Base-by-base conservation (phyloP, 2,797 vertebrate species). In the Oreochromis mossambicus region DNA sequence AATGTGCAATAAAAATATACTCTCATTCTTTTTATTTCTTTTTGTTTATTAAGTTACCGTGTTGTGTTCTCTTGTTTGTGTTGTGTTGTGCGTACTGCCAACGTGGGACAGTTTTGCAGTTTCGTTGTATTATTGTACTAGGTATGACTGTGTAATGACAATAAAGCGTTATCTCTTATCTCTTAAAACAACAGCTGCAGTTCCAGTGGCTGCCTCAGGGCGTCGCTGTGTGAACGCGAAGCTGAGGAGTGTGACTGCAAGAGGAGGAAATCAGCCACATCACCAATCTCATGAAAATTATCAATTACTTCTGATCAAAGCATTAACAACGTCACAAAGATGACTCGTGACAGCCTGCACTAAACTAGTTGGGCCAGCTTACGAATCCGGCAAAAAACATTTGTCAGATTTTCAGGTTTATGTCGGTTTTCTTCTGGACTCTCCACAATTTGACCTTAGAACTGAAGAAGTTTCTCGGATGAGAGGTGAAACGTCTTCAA, bases 371-470 rank as follows among this genome's bases (percentile, higher is more conserved):
- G 7, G 12, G 24, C 6, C 52, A 55, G 52, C 24, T 55, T 26
- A 55, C 7, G 1, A 54, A 54, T 36, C 12, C 21, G 21, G 13
- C 54, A 4, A 8, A 14, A 4, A 55, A 14, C 14, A 55, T 26
- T 26, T 55, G 2, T 55, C 13, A 15, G 7, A 14, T 24, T 14
- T 5, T 55, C 21, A 55, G 54, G 6, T 55, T 26, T 26, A 55
- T 55, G 7, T 15, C 24, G 54, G 7, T 24, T 55, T 55, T 26
- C 12, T 26, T 8, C 55, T 52, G 51, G n/a, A 24, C 51, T 24
- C n/a, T 2, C 1, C n/a, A 54, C 51, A 11, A 54, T 54, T 0
- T 54, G 51, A 54, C n/a, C 11, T 0, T 24, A 54, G 11, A 54
- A 24, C 51, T 54, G 51, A 54, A 24, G 51, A 52, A 24, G 21